phyloP scores from a whole-genome alignment of 92 coral and sea anemone species.

The Diadumene lineata region DNA sequence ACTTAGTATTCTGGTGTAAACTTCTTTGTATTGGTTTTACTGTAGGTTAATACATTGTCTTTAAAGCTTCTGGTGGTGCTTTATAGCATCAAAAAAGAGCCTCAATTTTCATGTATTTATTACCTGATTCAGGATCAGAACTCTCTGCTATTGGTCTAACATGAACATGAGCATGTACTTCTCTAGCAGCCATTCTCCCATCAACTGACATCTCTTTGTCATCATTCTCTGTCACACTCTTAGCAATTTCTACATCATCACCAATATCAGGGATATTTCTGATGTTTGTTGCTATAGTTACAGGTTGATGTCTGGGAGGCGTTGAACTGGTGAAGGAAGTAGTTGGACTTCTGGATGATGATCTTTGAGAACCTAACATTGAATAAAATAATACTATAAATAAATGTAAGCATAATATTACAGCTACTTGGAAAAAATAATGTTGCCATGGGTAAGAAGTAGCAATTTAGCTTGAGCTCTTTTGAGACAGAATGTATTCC shows the following conservation, averaged over 20 bases:
- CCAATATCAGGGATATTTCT: slow-evolving; percentile 5
- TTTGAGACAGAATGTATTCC: too few relatives aligned
- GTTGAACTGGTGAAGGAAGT: not conserved
- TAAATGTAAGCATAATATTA: too few relatives aligned
- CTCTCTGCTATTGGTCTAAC: not conserved
- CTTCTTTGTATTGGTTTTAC: too few relatives aligned
- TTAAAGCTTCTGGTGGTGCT: too few relatives aligned
- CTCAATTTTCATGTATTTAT: too few relatives aligned
- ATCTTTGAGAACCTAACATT: not conserved
- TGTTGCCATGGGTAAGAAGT: too few relatives aligned
- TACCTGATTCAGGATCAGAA: not conserved
- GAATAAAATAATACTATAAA: too few relatives aligned
- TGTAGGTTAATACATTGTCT: too few relatives aligned
- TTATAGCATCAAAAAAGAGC: too few relatives aligned
- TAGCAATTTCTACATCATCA: slow-evolving; percentile 26
- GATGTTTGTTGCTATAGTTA: not conserved
- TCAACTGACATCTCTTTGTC: not conserved
- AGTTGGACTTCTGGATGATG: slow-evolving; percentile 1
- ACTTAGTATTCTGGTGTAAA: too few relatives aligned
- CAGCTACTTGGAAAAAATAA: too few relatives aligned
- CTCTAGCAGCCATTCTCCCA: not conserved
- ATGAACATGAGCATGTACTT: not conserved
- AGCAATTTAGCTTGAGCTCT: too few relatives aligned
- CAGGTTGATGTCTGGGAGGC: not conserved
- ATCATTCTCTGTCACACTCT: slow-evolving; percentile 17